phyloP scores from a whole-genome alignment of 2,113 vertebrate genomes.

The Apaloderma vittatum region DNA sequence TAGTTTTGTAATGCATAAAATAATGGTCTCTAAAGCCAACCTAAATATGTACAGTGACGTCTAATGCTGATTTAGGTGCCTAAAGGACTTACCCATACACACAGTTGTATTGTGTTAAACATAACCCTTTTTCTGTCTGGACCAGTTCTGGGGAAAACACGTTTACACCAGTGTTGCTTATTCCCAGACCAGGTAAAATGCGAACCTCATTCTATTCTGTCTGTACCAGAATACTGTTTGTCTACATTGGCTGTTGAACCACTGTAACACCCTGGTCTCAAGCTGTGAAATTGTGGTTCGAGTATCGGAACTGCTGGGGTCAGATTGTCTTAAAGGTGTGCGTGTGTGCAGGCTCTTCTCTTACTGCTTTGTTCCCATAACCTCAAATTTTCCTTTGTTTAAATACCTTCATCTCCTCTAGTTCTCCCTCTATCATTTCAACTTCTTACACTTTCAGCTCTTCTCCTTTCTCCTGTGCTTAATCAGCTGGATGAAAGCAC shows the following conservation, averaged over 20 bases:
- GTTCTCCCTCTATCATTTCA: background rate
- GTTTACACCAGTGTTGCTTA: background rate
- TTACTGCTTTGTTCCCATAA: background rate
- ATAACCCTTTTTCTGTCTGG: background rate
- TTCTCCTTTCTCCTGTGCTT: background rate
- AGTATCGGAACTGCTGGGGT: background rate
- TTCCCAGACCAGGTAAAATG: background rate
- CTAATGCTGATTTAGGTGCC: slow-evolving; percentile 27
- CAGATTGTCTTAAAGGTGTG: background rate
- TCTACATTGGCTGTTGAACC: background rate
- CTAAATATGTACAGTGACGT: background rate
- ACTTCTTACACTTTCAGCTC: background rate
- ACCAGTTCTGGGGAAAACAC: background rate
- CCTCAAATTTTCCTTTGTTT: background rate
- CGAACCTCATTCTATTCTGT: background rate
- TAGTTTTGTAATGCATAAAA: background rate
- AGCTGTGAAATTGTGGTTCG: background rate
- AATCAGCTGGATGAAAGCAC: background rate
- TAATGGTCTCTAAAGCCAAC: slow-evolving; percentile 19
- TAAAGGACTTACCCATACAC: background rate
- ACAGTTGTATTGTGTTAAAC: background rate
- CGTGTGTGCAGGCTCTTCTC: background rate
- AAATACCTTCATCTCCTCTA: background rate
- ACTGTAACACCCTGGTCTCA: background rate
- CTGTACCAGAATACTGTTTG: background rate